Base-by-base conservation (phyloP, 2,888 invertebrate species). In the Phaedon cochleariae region DNA sequence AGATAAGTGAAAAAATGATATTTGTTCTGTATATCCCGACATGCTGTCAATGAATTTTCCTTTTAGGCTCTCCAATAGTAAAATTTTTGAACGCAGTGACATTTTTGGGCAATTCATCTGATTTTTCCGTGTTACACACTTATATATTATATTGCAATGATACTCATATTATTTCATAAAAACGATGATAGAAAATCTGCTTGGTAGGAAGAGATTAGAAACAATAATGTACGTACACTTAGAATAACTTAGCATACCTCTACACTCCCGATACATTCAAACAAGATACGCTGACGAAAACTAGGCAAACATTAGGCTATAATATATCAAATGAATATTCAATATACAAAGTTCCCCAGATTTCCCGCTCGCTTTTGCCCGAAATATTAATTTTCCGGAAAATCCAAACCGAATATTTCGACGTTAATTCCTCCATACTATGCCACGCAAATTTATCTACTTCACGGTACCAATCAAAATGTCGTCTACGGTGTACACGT, bases 391-490 rank as follows among this genome's bases (percentile, higher is more conserved):
- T 57, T 57, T 57, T 18, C 57, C 22, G 15, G 31, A 22, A 17
- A 45, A 26, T 57, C 57, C 48, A 58, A 64, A 65, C 62, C 62
- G 62, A 59, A 59, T 49, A 58, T 59, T 62, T 64, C 62, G 64
- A 57, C 64, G 62, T 62, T 64, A 69, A 67, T 67, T 69, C 10
- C 9, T 34, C 9, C 31, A 9, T 34, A 10, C 9, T 15, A 57
- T 59, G 59, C 51, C 53, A 45, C 55, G 51, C 62, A 64, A 65
- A 71, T 71, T 69, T 60, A 67, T 71, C 71, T 64, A 67, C 69
- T 67, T 69, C 69, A 65, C 52, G 55, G 54, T 57, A 69, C 64
- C 69, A 71, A 71, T 71, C 69, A 69, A 69, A 69, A 55, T 71
- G 71, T 72, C 72, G 68, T 68, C 62, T 70, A 52, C 62, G 68